Evolutionary conservation across 2,888 invertebrate genomes (phyloP).

Genomic region (Mechanitis messenoides): DNA sequence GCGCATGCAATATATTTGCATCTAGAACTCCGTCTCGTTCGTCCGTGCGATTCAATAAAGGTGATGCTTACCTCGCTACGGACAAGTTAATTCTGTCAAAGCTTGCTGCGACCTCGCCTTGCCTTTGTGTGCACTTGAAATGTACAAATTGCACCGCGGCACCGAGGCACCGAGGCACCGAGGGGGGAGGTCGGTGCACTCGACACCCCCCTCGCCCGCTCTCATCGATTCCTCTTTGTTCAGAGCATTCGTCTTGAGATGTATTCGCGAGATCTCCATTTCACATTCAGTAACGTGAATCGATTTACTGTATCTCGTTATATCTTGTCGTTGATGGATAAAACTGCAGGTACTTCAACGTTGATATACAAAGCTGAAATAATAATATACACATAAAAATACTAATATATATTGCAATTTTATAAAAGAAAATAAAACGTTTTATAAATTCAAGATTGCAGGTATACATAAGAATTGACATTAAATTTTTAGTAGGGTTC

Average conservation of each 20-base stretch:
- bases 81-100: slow-evolving; percentile 77
- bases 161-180: slow-evolving; percentile 63
- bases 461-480: slow-evolving; percentile 4
- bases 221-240: slow-evolving; percentile 75
- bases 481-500: slow-evolving; percentile 1
- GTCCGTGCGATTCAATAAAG: slow-evolving; percentile 62
- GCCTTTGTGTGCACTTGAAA: slow-evolving; percentile 76
- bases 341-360: slow-evolving; percentile 30
- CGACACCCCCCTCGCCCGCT: slow-evolving; percentile 55
- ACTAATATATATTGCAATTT: too few relatives aligned
- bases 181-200: slow-evolving; percentile 66
- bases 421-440: background rate
- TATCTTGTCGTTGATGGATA: slow-evolving; percentile 37
- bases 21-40: slow-evolving; percentile 33
- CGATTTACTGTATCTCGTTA: slow-evolving; percentile 39
- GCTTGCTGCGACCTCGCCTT: slow-evolving; percentile 69
- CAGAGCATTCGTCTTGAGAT: slow-evolving; percentile 72
- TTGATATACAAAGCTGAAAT: slow-evolving; percentile 16
- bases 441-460: background rate
- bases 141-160: slow-evolving; percentile 75
- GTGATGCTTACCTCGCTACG: slow-evolving; percentile 53
- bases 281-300: slow-evolving; percentile 55
- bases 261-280: slow-evolving; percentile 67
- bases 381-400: too few relatives aligned
- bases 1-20: slow-evolving; percentile 29